Evolutionary conservation across 2,888 invertebrate species (phyloP), one percentile per base, ranked within the genome.

Genomic region (Tribolium freemani): DNA sequence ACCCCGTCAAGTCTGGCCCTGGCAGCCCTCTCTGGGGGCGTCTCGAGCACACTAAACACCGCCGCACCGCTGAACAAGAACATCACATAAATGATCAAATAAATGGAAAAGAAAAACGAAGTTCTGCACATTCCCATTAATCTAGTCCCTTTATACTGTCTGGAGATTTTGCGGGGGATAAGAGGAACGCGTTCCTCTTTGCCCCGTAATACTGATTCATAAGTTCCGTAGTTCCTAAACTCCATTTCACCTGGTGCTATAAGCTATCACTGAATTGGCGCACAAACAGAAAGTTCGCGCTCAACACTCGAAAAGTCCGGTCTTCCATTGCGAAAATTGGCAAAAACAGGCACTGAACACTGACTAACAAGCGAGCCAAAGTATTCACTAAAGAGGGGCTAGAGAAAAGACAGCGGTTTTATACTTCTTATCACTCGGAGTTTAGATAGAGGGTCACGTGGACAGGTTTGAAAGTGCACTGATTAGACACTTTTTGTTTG

Each of bases 31-130:
- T 93, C 93, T 72, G 88, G 78, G 0, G 92, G 92, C 0, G 89
- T 87, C 84, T 94, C 94, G 74, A 94, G 84, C 9, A 89, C 87
- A 44, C 90, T 89, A 84, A 94, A 94, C 60, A 93, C 88, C 71
- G 91, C 78, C 0, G 92, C 92, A 0, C 94, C 94, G 67, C 91
- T 86, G 13, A 90, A 86, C 81, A 94, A 84, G 84, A 91, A 94
- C 50, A 88, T 83, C 3, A 89, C 75, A 83, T 93, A 93, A 78
- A 92, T 89, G 3, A 90, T 61, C 2, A 91, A 80, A 80, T 89
- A 93, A 16, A 89, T 81, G 5, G 86, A 73, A 73, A 92, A 86
- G 31, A 91, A 84, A 63, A 87, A 88, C 0, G 89, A 88, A 76
- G 89, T 89, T 75, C 89, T 87, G 50, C 89, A 86, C 67, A 90